Conservation (phyloP, 2,888 invertebrate species). For the Ormia ochracea region DNA sequence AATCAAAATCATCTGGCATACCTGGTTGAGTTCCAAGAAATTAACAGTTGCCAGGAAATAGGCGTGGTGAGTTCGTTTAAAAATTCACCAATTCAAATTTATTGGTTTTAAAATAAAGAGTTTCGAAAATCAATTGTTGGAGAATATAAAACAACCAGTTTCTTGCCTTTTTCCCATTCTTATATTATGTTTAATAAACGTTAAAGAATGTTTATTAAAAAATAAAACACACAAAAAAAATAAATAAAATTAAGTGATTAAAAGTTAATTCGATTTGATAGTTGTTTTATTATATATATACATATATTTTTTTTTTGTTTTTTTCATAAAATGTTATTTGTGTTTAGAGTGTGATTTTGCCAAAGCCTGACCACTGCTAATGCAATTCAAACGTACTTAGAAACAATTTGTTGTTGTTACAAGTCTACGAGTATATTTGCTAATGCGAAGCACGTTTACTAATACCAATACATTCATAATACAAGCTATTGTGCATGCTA, state of each 20-base stretch:
- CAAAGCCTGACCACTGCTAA: constrained; percentile 38
- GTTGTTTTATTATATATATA: not conserved
- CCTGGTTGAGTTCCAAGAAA: no score
- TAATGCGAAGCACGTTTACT: constrained; percentile 37
- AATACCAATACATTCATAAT: not conserved
- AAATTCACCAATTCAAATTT: no score
- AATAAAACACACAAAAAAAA: no score
- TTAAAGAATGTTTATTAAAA: not conserved
- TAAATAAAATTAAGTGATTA: not conserved
- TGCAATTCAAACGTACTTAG: constrained; percentile 52
- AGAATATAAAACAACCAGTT: no score
- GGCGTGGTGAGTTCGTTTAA: no score
- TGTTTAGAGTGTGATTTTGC: not conserved
- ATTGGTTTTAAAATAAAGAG: no score
- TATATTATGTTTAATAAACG: not conserved
- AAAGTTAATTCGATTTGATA: not conserved
- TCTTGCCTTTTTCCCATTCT: no score
- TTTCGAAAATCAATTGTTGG: no score
- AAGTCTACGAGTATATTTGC: not conserved
- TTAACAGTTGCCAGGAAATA: no score
- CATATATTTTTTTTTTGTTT: no score
- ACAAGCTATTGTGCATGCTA: not conserved
- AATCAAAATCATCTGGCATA: no score
- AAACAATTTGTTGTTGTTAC: constrained; percentile 1
- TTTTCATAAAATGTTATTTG: not conserved